These are phyloP conservation scores for Dasypus novemcinctus DNA, from an alignment of 2,113 vertebrate species.

Conservation along the genomic window DNA sequence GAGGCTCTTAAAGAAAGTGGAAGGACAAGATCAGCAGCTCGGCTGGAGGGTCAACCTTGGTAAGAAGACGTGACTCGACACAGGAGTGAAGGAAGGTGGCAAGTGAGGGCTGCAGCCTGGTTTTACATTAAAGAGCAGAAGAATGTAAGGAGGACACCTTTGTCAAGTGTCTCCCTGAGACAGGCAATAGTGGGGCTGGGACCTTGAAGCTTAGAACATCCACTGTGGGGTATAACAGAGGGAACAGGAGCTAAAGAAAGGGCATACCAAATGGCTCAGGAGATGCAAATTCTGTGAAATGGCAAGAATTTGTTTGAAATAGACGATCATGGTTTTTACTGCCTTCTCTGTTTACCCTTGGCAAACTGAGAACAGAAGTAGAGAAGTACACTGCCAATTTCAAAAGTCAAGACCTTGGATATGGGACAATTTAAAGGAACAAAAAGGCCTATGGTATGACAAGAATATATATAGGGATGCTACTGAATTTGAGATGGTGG, in stretches of 20 bases:
- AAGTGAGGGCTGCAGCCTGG: not conserved
- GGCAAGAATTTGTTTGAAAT: not conserved
- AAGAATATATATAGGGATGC: accelerated
- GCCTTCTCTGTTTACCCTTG: not conserved
- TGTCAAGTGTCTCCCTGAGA: no score
- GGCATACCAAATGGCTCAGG: not conserved
- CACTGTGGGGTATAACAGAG: accelerated
- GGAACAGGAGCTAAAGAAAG: not conserved
- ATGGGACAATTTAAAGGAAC: not conserved
- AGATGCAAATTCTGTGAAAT: not conserved
- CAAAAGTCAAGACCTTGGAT: not conserved
- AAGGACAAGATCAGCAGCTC: not conserved
- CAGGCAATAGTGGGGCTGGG: not conserved
- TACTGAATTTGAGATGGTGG: not conserved
- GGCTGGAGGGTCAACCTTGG: not conserved
- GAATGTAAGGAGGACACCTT: not conserved
- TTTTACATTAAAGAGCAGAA: not conserved
- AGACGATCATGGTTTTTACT: not conserved
- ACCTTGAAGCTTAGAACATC: accelerated
- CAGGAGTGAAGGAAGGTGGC: accelerated
- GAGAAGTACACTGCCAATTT: not conserved
- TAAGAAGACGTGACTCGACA: accelerated
- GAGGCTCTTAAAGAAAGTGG: not conserved
- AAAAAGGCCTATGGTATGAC: not conserved
- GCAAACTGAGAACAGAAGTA: not conserved